phyloP scores from a whole-genome alignment of 2,888 invertebrate species.

The Ferrisia virgata region DNA sequence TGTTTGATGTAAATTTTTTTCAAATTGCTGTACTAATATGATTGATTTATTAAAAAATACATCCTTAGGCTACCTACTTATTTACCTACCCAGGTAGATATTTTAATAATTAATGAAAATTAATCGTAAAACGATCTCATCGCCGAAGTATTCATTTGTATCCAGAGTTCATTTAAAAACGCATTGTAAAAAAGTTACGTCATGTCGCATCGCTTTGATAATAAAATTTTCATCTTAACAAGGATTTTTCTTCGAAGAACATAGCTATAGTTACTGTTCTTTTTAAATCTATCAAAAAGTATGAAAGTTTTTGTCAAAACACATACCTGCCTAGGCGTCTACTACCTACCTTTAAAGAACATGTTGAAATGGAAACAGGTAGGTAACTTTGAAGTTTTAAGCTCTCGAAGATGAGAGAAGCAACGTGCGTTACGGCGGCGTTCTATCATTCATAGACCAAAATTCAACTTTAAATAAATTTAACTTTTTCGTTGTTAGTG shows the following conservation, averaged over 20 bases:
- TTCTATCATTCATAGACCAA: conserved; percentile 13
- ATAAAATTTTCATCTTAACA: neutral
- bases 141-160: too few species aligned
- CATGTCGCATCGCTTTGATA: too few species aligned
- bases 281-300: conserved; percentile 3
- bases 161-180: too few species aligned
- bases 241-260: neutral
- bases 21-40: too few species aligned
- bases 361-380: neutral
- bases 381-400: conserved; percentile 5
- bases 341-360: neutral
- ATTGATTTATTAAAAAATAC: too few species aligned
- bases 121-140: too few species aligned
- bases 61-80: too few species aligned
- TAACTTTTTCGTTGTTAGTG: conserved; percentile 17
- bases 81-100: too few species aligned
- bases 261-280: neutral
- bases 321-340: too few species aligned
- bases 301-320: neutral
- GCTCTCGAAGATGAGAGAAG: neutral
- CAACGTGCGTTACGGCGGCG: neutral
- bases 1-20: too few species aligned
- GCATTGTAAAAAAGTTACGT: too few species aligned
- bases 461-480: conserved; percentile 17
- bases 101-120: too few species aligned